These are phyloP conservation scores for Thunnus albacares DNA, from an alignment of 2,797 vertebrate genomes.

Conservation along the genomic window DNA sequence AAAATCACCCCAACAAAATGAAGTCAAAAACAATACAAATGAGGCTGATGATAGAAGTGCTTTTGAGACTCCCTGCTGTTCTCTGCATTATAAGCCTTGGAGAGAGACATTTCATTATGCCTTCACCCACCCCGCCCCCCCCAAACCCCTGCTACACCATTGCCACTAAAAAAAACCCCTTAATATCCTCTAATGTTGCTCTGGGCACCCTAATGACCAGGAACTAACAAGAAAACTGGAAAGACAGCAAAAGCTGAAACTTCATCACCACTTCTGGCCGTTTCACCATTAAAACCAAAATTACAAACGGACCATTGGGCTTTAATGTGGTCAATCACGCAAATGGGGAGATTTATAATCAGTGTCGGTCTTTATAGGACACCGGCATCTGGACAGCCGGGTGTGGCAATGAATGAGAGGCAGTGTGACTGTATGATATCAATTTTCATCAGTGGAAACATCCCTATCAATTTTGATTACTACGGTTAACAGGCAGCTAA, in stretches of 20 bases:
- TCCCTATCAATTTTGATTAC: constrained; percentile 25
- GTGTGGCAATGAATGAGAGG: constrained; percentile 26
- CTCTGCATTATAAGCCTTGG: constrained; percentile 32
- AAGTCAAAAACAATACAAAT: constrained; percentile 36
- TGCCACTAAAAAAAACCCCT: constrained; percentile 27
- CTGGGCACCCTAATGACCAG: constrained; percentile 50
- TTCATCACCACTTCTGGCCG: constrained; percentile 39
- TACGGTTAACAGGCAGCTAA: constrained; percentile 13
- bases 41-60: constrained; percentile 17
- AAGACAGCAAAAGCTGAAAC: constrained; percentile 44
- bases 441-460: constrained; percentile 35
- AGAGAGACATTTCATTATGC: constrained; percentile 45
- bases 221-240: constrained; percentile 58
- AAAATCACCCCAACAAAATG: constrained; percentile 7
- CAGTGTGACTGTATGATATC: constrained; percentile 1
- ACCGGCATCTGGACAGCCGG: constrained; percentile 52
- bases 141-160: constrained; percentile 35
- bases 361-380: constrained; percentile 37
- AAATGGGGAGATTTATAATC: constrained; percentile 63
- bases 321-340: constrained; percentile 59
- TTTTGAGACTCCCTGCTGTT: constrained; percentile 38
- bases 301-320: constrained; percentile 50
- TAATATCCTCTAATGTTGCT: constrained; percentile 61
- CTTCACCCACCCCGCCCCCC: constrained; percentile 14
- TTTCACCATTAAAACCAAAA: constrained; percentile 55